A percentile compares a stretch with the other conserved stretches of the same genome.
Conservation (phyloP, 1,140 invertebrate species). For the Drosophila lowei region DNA sequence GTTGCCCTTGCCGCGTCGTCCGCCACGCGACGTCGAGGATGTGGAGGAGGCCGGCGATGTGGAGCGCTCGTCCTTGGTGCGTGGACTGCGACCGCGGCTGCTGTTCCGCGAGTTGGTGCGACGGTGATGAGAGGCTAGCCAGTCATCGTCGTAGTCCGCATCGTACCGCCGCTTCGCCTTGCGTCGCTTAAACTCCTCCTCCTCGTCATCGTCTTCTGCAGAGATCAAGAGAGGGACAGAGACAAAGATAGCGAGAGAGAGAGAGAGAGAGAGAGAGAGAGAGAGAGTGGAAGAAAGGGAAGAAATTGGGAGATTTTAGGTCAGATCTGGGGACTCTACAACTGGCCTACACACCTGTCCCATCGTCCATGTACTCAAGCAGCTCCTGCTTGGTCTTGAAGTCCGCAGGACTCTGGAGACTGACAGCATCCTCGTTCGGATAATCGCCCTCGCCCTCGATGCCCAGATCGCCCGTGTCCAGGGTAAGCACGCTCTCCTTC, state of each 20-base stretch:
- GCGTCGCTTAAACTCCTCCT: constrained; percentile 77
- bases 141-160: constrained; percentile 82
- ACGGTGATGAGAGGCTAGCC: constrained; percentile 65
- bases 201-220: constrained; percentile 75
- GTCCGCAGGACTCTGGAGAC: constrained; percentile 67
- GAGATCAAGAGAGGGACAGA: constrained; percentile 5
- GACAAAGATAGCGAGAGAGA: constrained; percentile 8
- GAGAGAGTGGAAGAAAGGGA: constrained; percentile 1
- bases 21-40: constrained; percentile 65
- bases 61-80: constrained; percentile 75
- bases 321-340: background rate
- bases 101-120: constrained; percentile 64
- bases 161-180: constrained; percentile 75
- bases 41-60: constrained; percentile 77
- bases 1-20: constrained; percentile 45
- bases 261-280: background rate
- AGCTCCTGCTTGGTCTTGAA: constrained; percentile 80
- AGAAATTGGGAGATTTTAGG: background rate
- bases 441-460: constrained; percentile 52
- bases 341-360: constrained; percentile 67
- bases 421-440: constrained; percentile 59
- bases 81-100: constrained; percentile 69
- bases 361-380: constrained; percentile 79
- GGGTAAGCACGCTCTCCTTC: constrained; percentile 75
- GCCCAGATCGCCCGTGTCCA: constrained; percentile 34